Base-by-base conservation (phyloP, 2,888 invertebrate species). In the Epistrophe grossulariae region DNA sequence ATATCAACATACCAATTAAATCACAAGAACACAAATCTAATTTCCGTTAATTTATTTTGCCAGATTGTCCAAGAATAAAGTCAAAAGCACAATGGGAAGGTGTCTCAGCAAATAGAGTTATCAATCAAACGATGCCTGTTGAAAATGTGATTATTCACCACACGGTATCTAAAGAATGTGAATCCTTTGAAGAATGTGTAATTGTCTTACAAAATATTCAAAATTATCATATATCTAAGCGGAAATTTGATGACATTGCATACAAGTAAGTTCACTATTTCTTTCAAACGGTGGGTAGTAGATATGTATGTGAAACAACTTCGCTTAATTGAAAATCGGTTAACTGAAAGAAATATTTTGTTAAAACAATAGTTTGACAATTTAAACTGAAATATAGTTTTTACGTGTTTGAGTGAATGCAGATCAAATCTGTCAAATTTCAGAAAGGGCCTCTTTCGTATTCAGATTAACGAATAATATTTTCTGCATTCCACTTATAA, bases 1-100 rank as follows among this genome's bases (percentile, higher is more conserved):
- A 55, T 4, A 28, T 28, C 15, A 0, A 15, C 8, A 55, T 24
- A 28, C 4, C 0, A 55, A 5, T 31, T 31, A 35, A 7, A 7
- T 31, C 24, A 31, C 6, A 52, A 0, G 24, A 24, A 19, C 50
- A 11, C 13, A 50, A 19, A 24, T 52, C 7, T 24, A 24, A 52
- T 24, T 15, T 15, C 0, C 9, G 0, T 40, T n/a, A 0, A n/a
- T 19, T 7, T 35, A 11, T 57, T 17, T 40, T 52, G 13, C 59
- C 59, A 78, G 89, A 89, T 28, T 95, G 95, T 89, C 94, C 95
- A 8, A 91, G 92, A 24, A 94, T 95, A 10, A 93, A 95, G n/a
- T 91, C 93, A 2, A 94, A 94, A 89, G 91, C 91, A 0, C 92
- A 94, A 70, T 96, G 96, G 96, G 95, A 94, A 19, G 95, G 94